Evolutionary conservation across 2,797 vertebrate species (phyloP).

Genomic region (Dromococcyx pavoninus): DNA sequence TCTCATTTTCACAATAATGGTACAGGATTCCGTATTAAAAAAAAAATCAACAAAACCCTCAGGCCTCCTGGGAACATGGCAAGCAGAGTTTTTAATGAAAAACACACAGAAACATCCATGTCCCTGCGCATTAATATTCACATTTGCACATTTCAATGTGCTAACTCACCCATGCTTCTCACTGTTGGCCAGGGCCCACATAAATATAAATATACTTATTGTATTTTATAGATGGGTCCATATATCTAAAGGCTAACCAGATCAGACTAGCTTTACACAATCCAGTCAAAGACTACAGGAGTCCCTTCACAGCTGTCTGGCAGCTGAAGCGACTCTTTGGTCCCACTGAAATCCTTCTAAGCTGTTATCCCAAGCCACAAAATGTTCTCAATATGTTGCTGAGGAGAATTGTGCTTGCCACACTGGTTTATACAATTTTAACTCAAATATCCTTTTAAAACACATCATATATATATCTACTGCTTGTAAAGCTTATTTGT

Average conservation of each 20-base stretch:
- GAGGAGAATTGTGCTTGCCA: neutral
- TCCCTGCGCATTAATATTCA: neutral
- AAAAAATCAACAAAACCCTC: neutral
- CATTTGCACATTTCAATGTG: neutral
- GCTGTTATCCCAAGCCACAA: neutral
- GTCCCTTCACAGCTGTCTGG: neutral
- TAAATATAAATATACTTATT: neutral
- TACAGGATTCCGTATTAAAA: neutral
- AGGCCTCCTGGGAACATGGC: neutral
- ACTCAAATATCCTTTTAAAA: neutral
- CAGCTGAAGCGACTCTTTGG: neutral
- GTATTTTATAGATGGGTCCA: neutral
- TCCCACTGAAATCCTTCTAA: neutral
- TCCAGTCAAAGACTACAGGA: neutral
- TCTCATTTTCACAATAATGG: slow-evolving; percentile 34
- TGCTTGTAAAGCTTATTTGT: neutral
- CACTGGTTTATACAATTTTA: accelerated
- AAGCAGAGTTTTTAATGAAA: neutral
- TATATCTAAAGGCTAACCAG: neutral
- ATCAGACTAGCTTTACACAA: neutral
- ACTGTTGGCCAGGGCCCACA: neutral
- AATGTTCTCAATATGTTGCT: neutral
- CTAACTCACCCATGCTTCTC: neutral
- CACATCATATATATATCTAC: neutral
- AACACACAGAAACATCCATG: neutral